A percentile compares a stretch with the other conserved stretches of the same genome.
Evolutionary conservation across 1,140 invertebrate genomes (phyloP).

Genomic region (Elymnias hypermnestra): DNA sequence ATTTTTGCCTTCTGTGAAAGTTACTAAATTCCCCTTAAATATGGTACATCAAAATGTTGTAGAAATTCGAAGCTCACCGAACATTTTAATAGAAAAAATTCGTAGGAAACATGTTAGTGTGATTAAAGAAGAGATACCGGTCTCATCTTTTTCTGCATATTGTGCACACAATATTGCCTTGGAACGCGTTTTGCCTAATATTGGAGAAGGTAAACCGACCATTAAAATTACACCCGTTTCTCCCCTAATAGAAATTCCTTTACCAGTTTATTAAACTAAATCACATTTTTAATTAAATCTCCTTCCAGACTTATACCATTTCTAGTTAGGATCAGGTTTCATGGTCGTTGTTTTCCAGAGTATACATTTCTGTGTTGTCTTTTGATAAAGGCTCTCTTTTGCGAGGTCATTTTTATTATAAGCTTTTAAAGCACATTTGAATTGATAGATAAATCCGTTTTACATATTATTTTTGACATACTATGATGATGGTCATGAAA

Average conservation of each 20-base stretch:
- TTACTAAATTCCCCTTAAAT: slow-evolving; percentile 3
- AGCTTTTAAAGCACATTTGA: too few relatives aligned
- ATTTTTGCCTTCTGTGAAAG: slow-evolving; percentile 9
- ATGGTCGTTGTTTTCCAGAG: too few relatives aligned
- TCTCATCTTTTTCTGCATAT: slow-evolving; percentile 7
- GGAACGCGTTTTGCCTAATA: slow-evolving; percentile 29
- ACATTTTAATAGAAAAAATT: slow-evolving; percentile 1
- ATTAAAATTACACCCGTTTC: background rate
- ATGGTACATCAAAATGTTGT: background rate
- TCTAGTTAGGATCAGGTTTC: too few relatives aligned
- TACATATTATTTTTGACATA: too few relatives aligned
- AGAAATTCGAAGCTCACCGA: background rate
- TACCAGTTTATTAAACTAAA: slow-evolving; percentile 3
- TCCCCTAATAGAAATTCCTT: slow-evolving; percentile 1
- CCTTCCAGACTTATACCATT: too few relatives aligned
- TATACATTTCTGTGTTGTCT: too few relatives aligned
- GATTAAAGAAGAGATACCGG: background rate
- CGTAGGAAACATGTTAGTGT: background rate
- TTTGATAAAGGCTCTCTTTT: too few relatives aligned
- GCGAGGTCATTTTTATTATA: too few relatives aligned
- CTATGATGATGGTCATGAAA: too few relatives aligned
- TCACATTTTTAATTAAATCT: too few relatives aligned
- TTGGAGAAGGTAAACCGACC: slow-evolving; percentile 8
- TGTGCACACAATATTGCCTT: slow-evolving; percentile 27
- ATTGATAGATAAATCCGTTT: too few relatives aligned